These are phyloP conservation scores for Erythrocercus mccallii DNA, from an alignment of 2,113 vertebrate genomes.

Conservation along the genomic window DNA sequence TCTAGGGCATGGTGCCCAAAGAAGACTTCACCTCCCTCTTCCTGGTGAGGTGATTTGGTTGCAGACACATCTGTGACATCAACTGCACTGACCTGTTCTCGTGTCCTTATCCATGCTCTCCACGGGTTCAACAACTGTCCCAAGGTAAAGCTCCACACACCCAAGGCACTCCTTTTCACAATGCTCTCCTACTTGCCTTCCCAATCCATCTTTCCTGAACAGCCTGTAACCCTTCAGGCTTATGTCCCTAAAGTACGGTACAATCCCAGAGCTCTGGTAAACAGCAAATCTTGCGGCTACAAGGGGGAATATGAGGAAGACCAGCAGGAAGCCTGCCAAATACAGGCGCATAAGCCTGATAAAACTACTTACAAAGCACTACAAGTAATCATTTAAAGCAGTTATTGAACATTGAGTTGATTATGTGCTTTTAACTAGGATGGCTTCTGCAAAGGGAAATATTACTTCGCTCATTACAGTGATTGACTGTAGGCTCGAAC, in stretches of 20 bases:
- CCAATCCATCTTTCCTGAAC: not conserved
- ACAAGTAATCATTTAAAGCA: not conserved
- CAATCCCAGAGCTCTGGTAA: not conserved
- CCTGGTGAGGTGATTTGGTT: not conserved
- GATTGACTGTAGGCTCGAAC: not conserved
- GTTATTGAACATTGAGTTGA: not conserved
- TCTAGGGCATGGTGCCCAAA: not conserved
- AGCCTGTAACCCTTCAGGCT: not conserved
- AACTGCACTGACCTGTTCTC: not conserved
- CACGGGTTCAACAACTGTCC: not conserved
- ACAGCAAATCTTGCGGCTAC: not conserved
- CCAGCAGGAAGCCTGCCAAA: not conserved
- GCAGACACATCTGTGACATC: not conserved
- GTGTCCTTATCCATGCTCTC: not conserved
- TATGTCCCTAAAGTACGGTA: not conserved
- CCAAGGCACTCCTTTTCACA: not conserved
- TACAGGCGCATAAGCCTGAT: not conserved
- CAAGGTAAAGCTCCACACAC: not conserved
- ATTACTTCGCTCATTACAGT: not conserved
- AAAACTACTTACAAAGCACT: not conserved
- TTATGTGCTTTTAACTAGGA: not conserved
- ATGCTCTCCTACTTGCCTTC: not conserved
- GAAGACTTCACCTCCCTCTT: not conserved
- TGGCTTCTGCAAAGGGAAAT: not conserved
- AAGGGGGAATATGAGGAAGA: not conserved